Conservation (phyloP, 2,113 vertebrate genomes). For the Platysternon megacephalum region DNA sequence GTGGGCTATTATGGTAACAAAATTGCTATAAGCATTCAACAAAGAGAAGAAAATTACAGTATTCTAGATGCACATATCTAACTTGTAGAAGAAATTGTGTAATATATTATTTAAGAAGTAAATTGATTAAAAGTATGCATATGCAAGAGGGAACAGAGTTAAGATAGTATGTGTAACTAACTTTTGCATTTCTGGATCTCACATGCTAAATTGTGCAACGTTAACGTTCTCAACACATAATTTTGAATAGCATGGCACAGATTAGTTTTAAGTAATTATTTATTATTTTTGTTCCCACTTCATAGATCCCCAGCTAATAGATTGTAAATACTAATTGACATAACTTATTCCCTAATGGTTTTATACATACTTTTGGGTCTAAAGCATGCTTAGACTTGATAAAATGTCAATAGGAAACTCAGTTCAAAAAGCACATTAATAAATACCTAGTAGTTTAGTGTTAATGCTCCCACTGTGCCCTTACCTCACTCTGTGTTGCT, state of each 20-base stretch:
- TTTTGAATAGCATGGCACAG: neutral
- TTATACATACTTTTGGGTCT: neutral
- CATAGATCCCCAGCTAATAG: neutral
- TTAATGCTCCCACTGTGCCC: neutral
- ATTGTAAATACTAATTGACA: neutral
- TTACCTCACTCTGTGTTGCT: constrained; percentile 1
- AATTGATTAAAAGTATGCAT: neutral
- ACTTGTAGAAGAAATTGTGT: neutral
- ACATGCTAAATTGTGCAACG: neutral
- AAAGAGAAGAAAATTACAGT: neutral
- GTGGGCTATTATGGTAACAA: neutral
- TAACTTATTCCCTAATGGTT: neutral
- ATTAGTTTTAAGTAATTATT: neutral
- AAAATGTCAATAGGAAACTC: neutral
- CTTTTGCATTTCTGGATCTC: neutral
- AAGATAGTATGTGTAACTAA: neutral
- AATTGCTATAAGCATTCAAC: neutral
- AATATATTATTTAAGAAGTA: neutral
- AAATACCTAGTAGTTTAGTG: neutral
- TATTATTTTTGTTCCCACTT: neutral
- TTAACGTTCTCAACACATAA: neutral
- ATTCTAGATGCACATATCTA: neutral
- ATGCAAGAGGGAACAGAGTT: neutral
- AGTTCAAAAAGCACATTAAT: constrained; percentile 10
- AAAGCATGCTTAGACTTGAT: constrained; percentile 1